Conservation (phyloP, 2,113 vertebrate species). For the Furnarius figulus region DNA sequence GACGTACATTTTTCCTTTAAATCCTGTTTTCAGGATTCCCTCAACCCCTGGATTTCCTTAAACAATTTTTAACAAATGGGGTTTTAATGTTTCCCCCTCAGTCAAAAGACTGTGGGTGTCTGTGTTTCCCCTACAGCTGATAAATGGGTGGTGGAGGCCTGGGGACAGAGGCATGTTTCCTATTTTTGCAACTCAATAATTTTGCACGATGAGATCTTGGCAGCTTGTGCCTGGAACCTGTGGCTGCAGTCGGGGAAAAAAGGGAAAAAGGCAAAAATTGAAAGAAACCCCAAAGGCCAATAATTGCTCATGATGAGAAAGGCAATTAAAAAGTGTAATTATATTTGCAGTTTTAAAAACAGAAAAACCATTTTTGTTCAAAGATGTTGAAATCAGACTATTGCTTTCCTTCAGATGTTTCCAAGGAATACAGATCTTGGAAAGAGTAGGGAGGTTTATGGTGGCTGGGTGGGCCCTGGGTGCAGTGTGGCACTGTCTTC, state of each 20-base stretch:
- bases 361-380: neutral
- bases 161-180: neutral
- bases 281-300: neutral
- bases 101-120: neutral
- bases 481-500: neutral
- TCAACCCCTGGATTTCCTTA: neutral
- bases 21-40: neutral
- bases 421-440: neutral
- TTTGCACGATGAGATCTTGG: neutral
- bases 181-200: neutral
- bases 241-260: neutral
- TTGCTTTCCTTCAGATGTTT: neutral
- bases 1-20: neutral
- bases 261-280: neutral
- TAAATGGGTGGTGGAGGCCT: neutral
- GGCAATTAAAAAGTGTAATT: neutral
- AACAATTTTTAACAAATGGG: neutral
- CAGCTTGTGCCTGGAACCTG: neutral
- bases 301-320: neutral
- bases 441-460: neutral
- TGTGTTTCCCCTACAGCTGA: neutral
- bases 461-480: neutral
- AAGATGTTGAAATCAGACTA: neutral
- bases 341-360: neutral
- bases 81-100: neutral